Base-by-base conservation (phyloP, 37 sponge, comb jelly and placozoan species). In the Spongilla lacustris region DNA sequence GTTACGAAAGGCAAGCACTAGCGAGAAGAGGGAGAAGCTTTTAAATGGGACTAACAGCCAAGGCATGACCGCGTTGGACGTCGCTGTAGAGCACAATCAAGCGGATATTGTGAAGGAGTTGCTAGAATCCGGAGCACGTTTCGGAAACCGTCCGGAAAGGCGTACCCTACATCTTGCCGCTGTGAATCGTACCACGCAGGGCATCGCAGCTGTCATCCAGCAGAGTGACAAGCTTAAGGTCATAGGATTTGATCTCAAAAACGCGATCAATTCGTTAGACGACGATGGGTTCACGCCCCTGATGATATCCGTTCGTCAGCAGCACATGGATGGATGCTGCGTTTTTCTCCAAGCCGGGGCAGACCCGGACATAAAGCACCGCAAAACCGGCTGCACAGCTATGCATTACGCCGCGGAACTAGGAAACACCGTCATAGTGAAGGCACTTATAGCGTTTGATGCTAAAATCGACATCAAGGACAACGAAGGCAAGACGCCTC, bases 381-480 rank as follows among this genome's bases (percentile, higher is more conserved):
- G 19, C n/a, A 21, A 24, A 3, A 83, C 81, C 2, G 84, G 84
- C 6, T 69, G 77, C 67, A 83, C 81, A 14, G 84, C 90, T 2
- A 58, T 90, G 24, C 90, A 85, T 29, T 33, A 81, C 36, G 90
- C 90, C 11, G 82, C 77, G 11, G 34, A 84, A 73, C 50, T 75
- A 19, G 74, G 76, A 21, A 30, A 92, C 24, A 36, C 69, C 0
- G 21, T 2, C n/a, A 34, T 85, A 12, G 67, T 72, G 0, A 92
- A 92, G 69, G 27, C 72, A 19, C 82, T 92, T 0, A 68, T 84
- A 21, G 85, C 83, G 0, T 88, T 92, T 76, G 89, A 75, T 49
- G 89, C 86, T 34, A 28, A 85, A 41, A 36, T 73, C 19, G n/a
- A 23, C 49, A 48, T 85, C 58, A 74, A 46, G 24, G 81, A 90